A percentile compares a stretch with the other conserved stretches of the same genome.
Conservation (phyloP, 2,113 vertebrate species). For the Circaetus gallicus region DNA sequence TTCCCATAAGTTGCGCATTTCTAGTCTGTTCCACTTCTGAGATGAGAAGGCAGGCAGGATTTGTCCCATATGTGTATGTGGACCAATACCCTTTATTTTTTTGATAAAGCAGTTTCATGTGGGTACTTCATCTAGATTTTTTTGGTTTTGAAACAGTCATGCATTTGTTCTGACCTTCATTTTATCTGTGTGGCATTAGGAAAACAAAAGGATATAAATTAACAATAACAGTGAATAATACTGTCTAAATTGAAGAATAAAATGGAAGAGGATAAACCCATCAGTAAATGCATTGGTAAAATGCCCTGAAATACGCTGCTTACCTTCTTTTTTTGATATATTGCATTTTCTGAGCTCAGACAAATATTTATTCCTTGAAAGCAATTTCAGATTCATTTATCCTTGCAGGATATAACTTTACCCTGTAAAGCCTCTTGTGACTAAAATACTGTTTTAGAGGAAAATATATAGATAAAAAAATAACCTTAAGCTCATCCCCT, state of each 20-base stretch:
- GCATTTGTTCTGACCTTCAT: neutral
- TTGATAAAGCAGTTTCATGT: neutral
- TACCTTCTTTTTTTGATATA: neutral
- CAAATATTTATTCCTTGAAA: conserved; percentile 10
- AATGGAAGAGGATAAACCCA: neutral
- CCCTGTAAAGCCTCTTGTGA: neutral
- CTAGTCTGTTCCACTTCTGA: neutral
- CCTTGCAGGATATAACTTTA: conserved; percentile 13
- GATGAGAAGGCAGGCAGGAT: neutral
- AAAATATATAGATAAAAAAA: neutral
- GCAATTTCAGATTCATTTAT: conserved; percentile 35
- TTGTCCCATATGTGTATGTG: neutral
- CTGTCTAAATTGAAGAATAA: neutral
- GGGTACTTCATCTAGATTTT: neutral
- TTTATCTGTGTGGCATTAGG: neutral
- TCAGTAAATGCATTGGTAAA: neutral
- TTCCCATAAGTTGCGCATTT: neutral
- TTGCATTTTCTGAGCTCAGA: neutral
- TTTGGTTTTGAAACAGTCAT: neutral
- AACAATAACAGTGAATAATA: neutral
- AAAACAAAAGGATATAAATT: neutral
- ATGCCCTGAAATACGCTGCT: neutral
- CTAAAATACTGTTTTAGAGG: conserved; percentile 13
- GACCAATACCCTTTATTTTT: neutral
- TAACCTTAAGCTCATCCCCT: neutral